Percentiles rank a stretch among this genome's conserved stretches.
Conservation (phyloP, 2,113 vertebrate genomes). For the Condylura cristata region DNA sequence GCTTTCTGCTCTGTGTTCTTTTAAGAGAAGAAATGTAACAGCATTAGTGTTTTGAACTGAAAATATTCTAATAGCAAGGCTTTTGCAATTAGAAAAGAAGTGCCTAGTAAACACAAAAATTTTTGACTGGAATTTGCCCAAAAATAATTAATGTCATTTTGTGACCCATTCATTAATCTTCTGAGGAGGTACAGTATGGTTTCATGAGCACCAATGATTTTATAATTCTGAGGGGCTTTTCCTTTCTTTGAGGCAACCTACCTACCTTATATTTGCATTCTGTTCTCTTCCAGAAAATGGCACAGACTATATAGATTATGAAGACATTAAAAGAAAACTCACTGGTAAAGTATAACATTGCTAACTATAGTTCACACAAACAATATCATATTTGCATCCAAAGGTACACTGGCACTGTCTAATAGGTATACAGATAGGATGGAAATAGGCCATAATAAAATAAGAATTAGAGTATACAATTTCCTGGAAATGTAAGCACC, state of each 20-base stretch:
- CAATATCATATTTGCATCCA: not conserved
- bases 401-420: slow-evolving; percentile 9
- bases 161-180: slow-evolving; percentile 59
- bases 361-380: not conserved
- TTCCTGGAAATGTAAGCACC: slow-evolving; percentile 16
- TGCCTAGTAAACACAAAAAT: slow-evolving; percentile 23
- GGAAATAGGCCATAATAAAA: not conserved
- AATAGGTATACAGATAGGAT: not conserved
- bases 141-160: slow-evolving; percentile 62
- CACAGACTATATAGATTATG: not conserved
- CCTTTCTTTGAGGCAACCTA: not conserved
- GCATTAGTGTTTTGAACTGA: not conserved
- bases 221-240: slow-evolving; percentile 27
- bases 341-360: not conserved
- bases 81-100: not conserved
- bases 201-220: slow-evolving; percentile 50
- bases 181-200: slow-evolving; percentile 35
- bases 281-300: not conserved
- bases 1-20: not conserved
- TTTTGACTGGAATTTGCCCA: slow-evolving; percentile 59
- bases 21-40: not conserved
- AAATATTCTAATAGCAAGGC: slow-evolving; percentile 39
- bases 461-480: not conserved
- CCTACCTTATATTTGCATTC: not conserved
- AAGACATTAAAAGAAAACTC: not conserved